Evolutionary conservation across 2,888 invertebrate species (phyloP).

Genomic region (Idaea aversata): DNA sequence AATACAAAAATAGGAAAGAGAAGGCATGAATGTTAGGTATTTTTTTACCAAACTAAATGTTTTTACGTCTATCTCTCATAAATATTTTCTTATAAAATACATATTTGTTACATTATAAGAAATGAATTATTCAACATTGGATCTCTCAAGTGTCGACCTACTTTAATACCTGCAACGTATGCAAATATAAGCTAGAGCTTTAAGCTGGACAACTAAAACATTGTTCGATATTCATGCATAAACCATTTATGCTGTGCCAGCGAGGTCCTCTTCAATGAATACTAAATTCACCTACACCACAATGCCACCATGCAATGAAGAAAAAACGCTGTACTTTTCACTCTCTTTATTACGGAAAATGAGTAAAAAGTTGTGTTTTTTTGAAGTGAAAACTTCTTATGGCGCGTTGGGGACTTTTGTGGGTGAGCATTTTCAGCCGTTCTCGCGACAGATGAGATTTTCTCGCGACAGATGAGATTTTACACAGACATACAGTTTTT

Average conservation of each 20-base stretch:
- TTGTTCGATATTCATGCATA: conserved; percentile 28
- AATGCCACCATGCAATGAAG: conserved; percentile 6
- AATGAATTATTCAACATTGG: conserved; percentile 7
- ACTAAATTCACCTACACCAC: conserved; percentile 22
- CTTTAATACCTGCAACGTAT: background rate
- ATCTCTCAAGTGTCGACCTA: background rate
- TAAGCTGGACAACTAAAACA: conserved; percentile 1
- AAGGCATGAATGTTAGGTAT: no score
- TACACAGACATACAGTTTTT: no score
- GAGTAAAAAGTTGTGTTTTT: no score
- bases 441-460: no score
- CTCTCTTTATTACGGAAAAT: no score
- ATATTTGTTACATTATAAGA: background rate
- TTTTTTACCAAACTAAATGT: no score
- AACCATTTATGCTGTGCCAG: conserved; percentile 20
- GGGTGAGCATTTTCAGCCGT: no score
- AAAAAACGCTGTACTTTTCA: conserved; percentile 5
- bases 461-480: no score
- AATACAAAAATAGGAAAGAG: no score
- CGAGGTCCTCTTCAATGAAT: conserved; percentile 26
- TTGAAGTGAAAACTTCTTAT: no score
- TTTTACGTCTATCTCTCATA: background rate
- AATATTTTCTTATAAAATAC: background rate
- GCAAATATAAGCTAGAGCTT: background rate
- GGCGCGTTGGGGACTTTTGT: no score